Evolutionary conservation across 2,113 vertebrate species (phyloP), one percentile per base, ranked within the genome.

Genomic region (Cyphomyrus plagiostoma): DNA sequence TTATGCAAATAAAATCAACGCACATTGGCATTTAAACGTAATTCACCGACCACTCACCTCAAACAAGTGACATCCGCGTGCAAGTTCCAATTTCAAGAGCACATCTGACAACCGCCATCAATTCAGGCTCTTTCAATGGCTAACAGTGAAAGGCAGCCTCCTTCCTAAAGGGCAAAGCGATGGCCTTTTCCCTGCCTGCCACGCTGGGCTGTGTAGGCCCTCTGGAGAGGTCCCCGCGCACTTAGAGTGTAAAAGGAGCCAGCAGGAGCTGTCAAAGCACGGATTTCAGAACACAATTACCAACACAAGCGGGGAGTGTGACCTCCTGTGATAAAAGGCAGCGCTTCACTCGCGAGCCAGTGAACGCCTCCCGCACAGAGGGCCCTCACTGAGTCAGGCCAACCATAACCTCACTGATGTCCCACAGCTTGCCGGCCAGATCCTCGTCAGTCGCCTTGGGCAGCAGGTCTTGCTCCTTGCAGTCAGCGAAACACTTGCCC

Each of bases 401-500:
- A 92, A 98, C 97, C 97, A 98, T 97, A 82, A 98, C 96, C 92
- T 98, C 97, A 93, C 97, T 98, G 83, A 97, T 97, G 93, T 98
- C 97, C 98, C 98, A 98, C 58, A 98, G 94, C 93, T 98, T 98
- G 90, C 96, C 95, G 2, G 97, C 97, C 89, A 97, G 93, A 48
- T 95, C 95, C 42, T 95, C 96, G 92, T 98, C 96, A 89, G 94
- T 95, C 88, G 97, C 97, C 93, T 97, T 98, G 52, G 96, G 96
- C 90, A 98, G 92, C 0, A 98, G 95, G 7, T 95, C 94, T 91
- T 97, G 96, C 91, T 97, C 97, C 90, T 95, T 96, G 91, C 97
- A 98, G 89, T 98, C 95, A 45, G 97, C 96, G 90, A 98, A 98
- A 91, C 97, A 97, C 89, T 95, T 97, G 82, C 98, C 97, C 0